Conservation (phyloP, 1,140 invertebrate species). For the Teleogryllus occipitalis region DNA sequence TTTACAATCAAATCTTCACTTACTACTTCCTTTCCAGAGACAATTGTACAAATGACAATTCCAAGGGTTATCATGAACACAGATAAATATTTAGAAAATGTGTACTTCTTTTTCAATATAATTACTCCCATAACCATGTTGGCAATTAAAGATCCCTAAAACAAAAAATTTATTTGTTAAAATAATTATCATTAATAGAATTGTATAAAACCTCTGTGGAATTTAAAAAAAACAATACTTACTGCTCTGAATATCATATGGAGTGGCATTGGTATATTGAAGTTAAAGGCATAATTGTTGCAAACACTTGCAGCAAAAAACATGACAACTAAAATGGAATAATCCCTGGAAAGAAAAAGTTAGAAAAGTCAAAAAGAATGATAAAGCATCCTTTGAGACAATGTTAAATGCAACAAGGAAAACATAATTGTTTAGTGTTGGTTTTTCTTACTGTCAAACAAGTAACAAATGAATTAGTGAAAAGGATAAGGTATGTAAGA, state of each 20-base stretch:
- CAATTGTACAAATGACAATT: slow-evolving; percentile 84
- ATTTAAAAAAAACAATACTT: slow-evolving; percentile 36
- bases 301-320: slow-evolving; percentile 89
- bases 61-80: slow-evolving; percentile 88
- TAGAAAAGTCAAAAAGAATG: too few relatives aligned
- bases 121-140: slow-evolving; percentile 94
- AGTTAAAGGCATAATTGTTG: slow-evolving; percentile 95
- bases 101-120: slow-evolving; percentile 79
- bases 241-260: slow-evolving; percentile 98
- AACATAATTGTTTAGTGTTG: too few relatives aligned
- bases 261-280: slow-evolving; percentile 95
- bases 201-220: too few relatives aligned
- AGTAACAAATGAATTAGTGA: too few relatives aligned
- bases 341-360: slow-evolving; percentile 54
- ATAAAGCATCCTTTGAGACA: too few relatives aligned
- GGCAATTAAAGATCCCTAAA: slow-evolving; percentile 87
- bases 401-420: too few relatives aligned
- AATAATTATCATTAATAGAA: background rate
- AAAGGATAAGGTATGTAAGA: too few relatives aligned
- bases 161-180: slow-evolving; percentile 29
- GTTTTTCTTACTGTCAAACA: too few relatives aligned
- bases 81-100: slow-evolving; percentile 79
- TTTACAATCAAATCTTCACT: slow-evolving; percentile 16
- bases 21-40: slow-evolving; percentile 64
- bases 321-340: slow-evolving; percentile 74